phyloP scores from a whole-genome alignment of 1,140 invertebrate genomes.

The Whitmania pigra region DNA sequence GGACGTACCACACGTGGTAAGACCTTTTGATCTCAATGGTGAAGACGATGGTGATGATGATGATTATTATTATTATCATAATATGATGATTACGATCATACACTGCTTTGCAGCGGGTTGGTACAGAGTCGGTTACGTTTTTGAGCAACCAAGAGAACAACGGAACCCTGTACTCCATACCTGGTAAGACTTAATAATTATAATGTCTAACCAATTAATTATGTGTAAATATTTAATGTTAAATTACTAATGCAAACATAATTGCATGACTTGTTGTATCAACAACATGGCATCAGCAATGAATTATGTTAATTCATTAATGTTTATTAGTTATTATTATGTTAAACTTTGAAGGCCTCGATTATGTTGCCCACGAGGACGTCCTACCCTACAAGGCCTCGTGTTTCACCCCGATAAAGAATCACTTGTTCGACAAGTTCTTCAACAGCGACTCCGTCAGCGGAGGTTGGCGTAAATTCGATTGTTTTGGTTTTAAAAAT shows the following conservation, averaged over 20 bases:
- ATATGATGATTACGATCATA: not conserved
- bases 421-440: constrained; percentile 94
- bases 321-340: no score
- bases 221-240: no score
- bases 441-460: constrained; percentile 56
- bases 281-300: no score
- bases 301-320: no score
- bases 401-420: constrained; percentile 69
- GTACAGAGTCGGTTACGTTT: constrained; percentile 95
- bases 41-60: not conserved
- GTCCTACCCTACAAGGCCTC: constrained; percentile 49
- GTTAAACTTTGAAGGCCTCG: constrained; percentile 46
- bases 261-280: not conserved
- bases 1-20: constrained; percentile 87
- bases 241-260: not conserved
- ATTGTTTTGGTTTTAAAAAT: no score
- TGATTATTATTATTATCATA: not conserved
- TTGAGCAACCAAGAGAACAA: constrained; percentile 83
- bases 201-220: not conserved
- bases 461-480: not conserved
- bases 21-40: constrained; percentile 33
- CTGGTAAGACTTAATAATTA: not conserved
- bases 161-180: constrained; percentile 16
- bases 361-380: constrained; percentile 93
- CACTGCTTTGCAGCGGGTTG: constrained; percentile 58